Evolutionary conservation across 2,797 vertebrate genomes (phyloP), one percentile per base, ranked within the genome.

Genomic region (Gymnoscopelus microlampas): DNA sequence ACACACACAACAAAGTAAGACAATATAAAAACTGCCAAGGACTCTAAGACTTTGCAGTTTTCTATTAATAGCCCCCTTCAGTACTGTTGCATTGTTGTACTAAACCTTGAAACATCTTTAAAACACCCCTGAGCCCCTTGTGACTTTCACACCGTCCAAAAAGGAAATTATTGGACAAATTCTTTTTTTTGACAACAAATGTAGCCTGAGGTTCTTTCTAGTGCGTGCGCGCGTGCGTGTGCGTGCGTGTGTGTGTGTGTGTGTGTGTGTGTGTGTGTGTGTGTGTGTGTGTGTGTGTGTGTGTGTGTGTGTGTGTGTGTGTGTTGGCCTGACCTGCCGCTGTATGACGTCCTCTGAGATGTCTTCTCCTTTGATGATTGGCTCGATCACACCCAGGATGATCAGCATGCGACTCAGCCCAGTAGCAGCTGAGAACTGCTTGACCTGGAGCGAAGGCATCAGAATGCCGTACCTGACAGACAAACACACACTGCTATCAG

Each of bases 371-470:
- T 63, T 84, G 60, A 94, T 65, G 53, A 82, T 71, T 0, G 92
- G 92, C 79, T 93, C 83, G n/a, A 95, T 88, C 35, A 83, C 71
- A n/a, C 94, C 94, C 53, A 95, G 72, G 76, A 95, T 95, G 53
- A 95, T 90, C 69, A 94, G 85, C 70, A 95, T 80, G 68, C 94
- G 92, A 75, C 88, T 95, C 70, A 94, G 83, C 0, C 94, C 94
- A 0, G 89, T 89, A 15, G 94, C 94, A 47, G 94, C 94, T 2
- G 91, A 94, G 23, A 95, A 92, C 90, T 95, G 94, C 84, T 78
- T 86, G 78, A 84, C 82, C 69, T 95, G 94, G 66, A 94, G 89
- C 0, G 89, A 93, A 0, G 93, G 92, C 80, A 95, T 55, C 82
- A 95, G 81, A 72, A 93, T 91, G 15, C 87, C 86, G 63, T 93